Evolutionary conservation across 2,113 vertebrate genomes (phyloP).

Genomic region (Apteryx owenii): DNA sequence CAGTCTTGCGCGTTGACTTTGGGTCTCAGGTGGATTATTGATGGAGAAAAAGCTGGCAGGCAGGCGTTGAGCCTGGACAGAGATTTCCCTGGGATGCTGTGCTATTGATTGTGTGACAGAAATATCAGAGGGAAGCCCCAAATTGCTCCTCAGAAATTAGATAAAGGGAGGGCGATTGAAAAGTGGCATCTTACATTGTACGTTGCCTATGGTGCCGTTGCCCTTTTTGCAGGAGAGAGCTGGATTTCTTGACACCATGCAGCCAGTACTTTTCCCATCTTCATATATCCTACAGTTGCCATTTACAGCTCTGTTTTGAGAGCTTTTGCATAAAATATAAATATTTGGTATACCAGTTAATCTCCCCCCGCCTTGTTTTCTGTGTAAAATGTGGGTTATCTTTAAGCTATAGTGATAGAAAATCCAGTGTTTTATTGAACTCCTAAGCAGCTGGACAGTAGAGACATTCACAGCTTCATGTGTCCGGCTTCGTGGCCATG

Average conservation of each 20-base stretch:
- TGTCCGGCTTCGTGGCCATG: rapidly evolving
- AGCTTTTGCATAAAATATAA: not conserved
- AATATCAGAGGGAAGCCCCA: not conserved
- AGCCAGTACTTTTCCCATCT: not conserved
- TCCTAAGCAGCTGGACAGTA: rapidly evolving
- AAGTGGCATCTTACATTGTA: not conserved
- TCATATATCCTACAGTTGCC: not conserved
- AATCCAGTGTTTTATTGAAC: not conserved
- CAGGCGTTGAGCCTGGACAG: rapidly evolving
- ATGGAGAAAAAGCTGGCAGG: not conserved
- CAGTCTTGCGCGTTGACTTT: not conserved
- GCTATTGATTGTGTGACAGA: not conserved
- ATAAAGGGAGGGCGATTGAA: not conserved
- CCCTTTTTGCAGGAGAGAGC: not conserved
- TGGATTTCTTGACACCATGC: rapidly evolving
- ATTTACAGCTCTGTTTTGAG: not conserved
- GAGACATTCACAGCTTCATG: rapidly evolving
- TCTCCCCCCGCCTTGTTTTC: not conserved
- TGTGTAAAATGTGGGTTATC: not conserved
- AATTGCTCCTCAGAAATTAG: not conserved
- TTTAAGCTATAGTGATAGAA: not conserved
- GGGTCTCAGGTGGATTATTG: not conserved
- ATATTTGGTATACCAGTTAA: not conserved
- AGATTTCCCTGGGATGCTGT: not conserved
- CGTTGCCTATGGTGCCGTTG: rapidly evolving